Evolutionary conservation across 1,140 invertebrate genomes (phyloP).

Genomic region (Nephila pilipes): DNA sequence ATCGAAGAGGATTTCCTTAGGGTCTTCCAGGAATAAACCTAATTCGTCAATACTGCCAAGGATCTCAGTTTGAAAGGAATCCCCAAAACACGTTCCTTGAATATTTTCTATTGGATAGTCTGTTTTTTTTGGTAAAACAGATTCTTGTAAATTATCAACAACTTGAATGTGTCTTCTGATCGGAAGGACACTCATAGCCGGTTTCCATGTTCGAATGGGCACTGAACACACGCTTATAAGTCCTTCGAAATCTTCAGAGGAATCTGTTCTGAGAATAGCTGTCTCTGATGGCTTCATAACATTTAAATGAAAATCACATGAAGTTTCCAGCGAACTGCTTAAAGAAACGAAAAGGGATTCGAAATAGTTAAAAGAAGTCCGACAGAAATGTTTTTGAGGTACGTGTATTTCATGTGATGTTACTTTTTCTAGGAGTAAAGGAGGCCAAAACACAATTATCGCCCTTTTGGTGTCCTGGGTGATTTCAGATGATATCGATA

Average conservation of each 20-base stretch:
- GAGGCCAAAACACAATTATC: neutral
- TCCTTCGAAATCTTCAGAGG: neutral
- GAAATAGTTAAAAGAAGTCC: neutral
- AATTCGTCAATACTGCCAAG: neutral
- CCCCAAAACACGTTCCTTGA: neutral
- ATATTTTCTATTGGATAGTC: neutral
- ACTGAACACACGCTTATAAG: neutral
- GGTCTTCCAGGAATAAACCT: too few relatives aligned
- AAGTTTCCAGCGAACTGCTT: neutral
- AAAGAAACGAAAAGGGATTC: neutral
- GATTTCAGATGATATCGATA: neutral
- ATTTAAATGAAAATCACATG: neutral
- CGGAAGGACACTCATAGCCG: conserved; percentile 63
- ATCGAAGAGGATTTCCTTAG: too few relatives aligned
- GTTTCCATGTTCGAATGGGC: conserved; percentile 35
- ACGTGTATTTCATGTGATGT: neutral
- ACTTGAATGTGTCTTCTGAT: neutral
- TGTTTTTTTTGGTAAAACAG: too few relatives aligned
- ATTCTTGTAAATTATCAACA: neutral
- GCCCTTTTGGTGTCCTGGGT: neutral
- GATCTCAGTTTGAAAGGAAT: neutral
- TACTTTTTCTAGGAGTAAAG: neutral
- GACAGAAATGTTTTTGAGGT: neutral
- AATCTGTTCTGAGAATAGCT: neutral
- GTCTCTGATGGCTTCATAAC: neutral